Evolutionary conservation across 1,140 invertebrate species (phyloP), one percentile per base, ranked within the genome.

Genomic region (Papilio aristodemus): DNA sequence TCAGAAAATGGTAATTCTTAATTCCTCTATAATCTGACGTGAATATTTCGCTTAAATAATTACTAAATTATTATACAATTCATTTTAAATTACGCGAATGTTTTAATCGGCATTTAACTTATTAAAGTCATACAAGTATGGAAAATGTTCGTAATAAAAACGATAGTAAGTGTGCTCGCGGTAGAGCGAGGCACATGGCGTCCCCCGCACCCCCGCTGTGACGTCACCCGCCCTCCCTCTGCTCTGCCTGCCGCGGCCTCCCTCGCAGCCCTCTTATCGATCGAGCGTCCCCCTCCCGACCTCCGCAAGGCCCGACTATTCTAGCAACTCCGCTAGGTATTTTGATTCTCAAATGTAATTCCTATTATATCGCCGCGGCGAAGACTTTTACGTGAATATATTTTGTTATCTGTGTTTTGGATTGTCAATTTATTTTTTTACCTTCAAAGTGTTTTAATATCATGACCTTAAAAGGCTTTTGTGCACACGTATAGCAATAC

Each of bases 251-350:
- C 50, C 68, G 64, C 70, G 38, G 41, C 69, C 66, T 27, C 70
- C 70, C 54, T 63, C 67, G 58, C 70, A 10, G 46, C 73, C 57
- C 74, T 72, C 62, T 63, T 88, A 88, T 88, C 84, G 86, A 88
- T 86, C 85, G 76, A 58, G 66, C 77, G 59, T 70, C 75, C 73
- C 73, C 75, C 67, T n/a, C 74, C 78, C 70, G 14, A 17, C 27
- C 36, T 17, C 59, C 32, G 32, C 59, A 37, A 36, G 36, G 59
- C 75, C 71, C 43, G 75, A 76, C 75, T 67, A 73, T 71, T 78
- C 71, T 76, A 76, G 74, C 69, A 14, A 71, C 59, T 73, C 72
- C 78, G 75, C 36, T 80, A 78, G 72, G 68, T 80, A 77, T 77
- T 73, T 75, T 64, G 71, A 75, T 68, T 71, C 27, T 60, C 38